Evolutionary conservation across 2,888 invertebrate species (phyloP).

Genomic region (Dryobotodes eremita): DNA sequence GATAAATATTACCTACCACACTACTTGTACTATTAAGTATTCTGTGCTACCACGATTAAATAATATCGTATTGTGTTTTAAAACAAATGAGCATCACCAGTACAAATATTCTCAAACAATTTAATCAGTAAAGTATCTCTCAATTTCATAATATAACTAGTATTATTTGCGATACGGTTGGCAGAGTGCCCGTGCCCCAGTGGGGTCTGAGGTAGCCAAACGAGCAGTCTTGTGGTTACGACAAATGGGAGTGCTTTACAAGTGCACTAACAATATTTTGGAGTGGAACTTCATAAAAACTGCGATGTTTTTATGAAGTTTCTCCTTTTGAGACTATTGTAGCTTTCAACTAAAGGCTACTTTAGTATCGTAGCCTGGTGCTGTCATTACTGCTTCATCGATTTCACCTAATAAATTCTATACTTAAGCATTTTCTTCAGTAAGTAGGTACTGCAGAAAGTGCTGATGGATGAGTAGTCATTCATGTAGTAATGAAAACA

Average conservation of each 20-base stretch:
- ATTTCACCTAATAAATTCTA: neutral
- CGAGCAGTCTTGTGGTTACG: constrained; percentile 46
- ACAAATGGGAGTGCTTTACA: constrained; percentile 53
- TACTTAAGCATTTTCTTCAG: neutral
- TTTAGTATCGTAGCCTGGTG: neutral
- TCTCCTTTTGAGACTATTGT: constrained; percentile 15
- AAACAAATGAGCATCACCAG: neutral
- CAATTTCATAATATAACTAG: constrained; percentile 23
- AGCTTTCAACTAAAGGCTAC: neutral
- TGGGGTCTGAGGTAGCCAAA: constrained; percentile 35
- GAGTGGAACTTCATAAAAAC: neutral
- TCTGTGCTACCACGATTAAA: too few species aligned
- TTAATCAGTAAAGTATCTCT: constrained; percentile 44
- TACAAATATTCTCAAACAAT: constrained; percentile 3
- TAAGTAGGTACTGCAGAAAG: neutral
- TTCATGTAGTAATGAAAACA: too few species aligned
- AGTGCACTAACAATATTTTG: constrained; percentile 42
- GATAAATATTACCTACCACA: too few species aligned
- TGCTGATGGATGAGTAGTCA: too few species aligned
- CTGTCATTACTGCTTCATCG: neutral
- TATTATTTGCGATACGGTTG: constrained; percentile 44
- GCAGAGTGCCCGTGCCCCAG: constrained; percentile 43
- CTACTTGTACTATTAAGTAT: too few species aligned
- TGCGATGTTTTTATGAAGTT: neutral
- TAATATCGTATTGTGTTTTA: neutral